Evolutionary conservation across 2,113 vertebrate genomes (phyloP), one percentile per base, ranked within the genome.

Genomic region (Melanostigma gelatinosum): DNA sequence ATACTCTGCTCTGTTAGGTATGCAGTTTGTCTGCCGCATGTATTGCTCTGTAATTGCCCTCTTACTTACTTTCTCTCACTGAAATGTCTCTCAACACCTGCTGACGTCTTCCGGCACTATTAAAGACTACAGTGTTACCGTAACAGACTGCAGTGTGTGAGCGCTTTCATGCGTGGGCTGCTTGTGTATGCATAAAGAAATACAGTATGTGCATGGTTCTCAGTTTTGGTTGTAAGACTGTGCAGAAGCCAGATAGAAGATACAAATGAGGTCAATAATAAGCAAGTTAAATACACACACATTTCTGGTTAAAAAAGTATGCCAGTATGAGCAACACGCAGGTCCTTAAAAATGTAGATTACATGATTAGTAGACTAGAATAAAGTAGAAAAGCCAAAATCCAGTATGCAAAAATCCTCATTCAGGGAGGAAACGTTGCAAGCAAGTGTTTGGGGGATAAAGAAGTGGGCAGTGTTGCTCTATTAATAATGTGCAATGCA

Each of bases 401-500:
- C 5, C 32, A 24, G 32, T 2, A 58, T 71, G 72, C 46, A 81
- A 77, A 82, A 85, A 64, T 55, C 79, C 66, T 24, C 68, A 57
- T n/a, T 58, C 32, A 16, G 32, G 38, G 71, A 54, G 8, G n/a
- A 82, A 75, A 69, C 20, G 72, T 22, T 32, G 38, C 67, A 68
- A 83, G 66, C 36, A 52, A 27, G 38, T 67, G 54, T 72, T 87
- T 69, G 1, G 50, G 46, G 71, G 32, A 67, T 83, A 46, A 79
- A 73, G 40, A 80, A 72, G 58, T 52, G 38, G 69, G 73, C 29
- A 75, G 46, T 36, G 32, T 62, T 85, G 75, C 86, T 92, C 78
- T 88, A 92, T 93, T 93, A 93, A 90, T 92, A 54, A 92, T 90
- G 87, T 80, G 72, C 63, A 79, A 54, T 88, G 77, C 85, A 74